Conservation (phyloP, 2,797 vertebrate species). For the Neosalanx taihuensis region DNA sequence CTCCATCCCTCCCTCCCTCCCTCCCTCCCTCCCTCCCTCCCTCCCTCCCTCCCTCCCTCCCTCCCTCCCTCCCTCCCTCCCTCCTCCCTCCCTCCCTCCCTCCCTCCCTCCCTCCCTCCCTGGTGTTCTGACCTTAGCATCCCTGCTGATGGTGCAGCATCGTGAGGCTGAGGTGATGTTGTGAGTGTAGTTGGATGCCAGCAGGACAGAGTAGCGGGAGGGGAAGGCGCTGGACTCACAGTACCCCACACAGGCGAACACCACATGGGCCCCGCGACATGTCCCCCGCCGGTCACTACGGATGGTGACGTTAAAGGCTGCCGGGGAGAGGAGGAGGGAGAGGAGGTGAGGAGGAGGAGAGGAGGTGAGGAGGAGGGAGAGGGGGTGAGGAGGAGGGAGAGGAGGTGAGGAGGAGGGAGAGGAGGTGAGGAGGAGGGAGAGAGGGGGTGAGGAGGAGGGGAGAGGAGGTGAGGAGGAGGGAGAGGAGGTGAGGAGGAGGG, state of each 20-base stretch:
- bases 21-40: neutral
- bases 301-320: conserved; percentile 87
- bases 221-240: conserved; percentile 92
- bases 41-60: too few relatives aligned
- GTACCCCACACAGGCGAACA: conserved; percentile 87
- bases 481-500: neutral
- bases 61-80: neutral
- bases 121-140: conserved; percentile 59
- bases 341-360: neutral
- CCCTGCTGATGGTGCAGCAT: conserved; percentile 85
- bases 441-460: too few relatives aligned
- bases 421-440: neutral
- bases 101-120: neutral
- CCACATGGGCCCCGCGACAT: conserved; percentile 77
- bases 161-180: conserved; percentile 86
- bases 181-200: conserved; percentile 84
- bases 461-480: too few relatives aligned
- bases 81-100: neutral
- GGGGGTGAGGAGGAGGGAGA: neutral
- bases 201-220: conserved; percentile 82
- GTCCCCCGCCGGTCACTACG: conserved; percentile 79
- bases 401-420: neutral
- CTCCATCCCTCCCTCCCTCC: too few relatives aligned
- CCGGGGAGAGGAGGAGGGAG: neutral
- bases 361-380: neutral